These are phyloP conservation scores for Poeciliopsis occidentalis DNA, from an alignment of 2,113 vertebrate genomes.

Conservation along the genomic window DNA sequence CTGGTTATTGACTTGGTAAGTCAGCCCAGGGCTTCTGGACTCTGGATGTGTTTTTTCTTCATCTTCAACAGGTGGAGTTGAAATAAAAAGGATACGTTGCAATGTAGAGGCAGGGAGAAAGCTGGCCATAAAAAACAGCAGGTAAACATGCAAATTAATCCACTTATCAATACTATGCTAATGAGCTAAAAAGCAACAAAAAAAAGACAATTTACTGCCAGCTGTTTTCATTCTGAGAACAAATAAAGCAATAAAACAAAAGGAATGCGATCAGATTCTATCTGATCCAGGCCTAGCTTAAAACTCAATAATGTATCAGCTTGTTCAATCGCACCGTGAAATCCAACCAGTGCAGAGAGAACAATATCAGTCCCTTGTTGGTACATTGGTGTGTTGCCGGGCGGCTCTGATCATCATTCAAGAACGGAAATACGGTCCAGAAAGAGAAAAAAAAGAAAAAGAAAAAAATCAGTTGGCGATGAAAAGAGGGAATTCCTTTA, in stretches of 20 bases:
- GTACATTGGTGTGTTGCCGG: conserved; percentile 24
- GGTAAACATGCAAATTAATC: too few species aligned
- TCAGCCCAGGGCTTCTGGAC: too few species aligned
- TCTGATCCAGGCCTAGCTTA: conserved; percentile 18
- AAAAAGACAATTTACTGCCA: background rate
- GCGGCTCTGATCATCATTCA: conserved; percentile 24
- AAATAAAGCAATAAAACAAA: conserved; percentile 24
- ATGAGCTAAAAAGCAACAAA: too few species aligned
- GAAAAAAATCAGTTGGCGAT: background rate
- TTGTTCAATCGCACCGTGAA: conserved; percentile 29
- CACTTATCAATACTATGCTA: too few species aligned
- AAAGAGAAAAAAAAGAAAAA: background rate
- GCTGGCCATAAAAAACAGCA: too few species aligned
- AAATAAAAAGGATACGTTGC: too few species aligned
- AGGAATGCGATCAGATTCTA: conserved; percentile 13
- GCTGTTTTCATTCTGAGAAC: conserved; percentile 31
- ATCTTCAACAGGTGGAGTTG: too few species aligned
- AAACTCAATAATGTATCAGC: conserved; percentile 21
- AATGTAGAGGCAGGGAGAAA: too few species aligned
- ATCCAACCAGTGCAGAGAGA: conserved; percentile 12
- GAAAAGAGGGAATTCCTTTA: background rate
- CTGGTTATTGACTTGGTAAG: too few species aligned
- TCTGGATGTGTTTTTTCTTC: too few species aligned
- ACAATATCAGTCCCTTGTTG: conserved; percentile 15
- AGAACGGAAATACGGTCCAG: conserved; percentile 22